These are phyloP conservation scores for Morinoia aosen DNA, from an alignment of 2,888 invertebrate species.

Conservation along the genomic window DNA sequence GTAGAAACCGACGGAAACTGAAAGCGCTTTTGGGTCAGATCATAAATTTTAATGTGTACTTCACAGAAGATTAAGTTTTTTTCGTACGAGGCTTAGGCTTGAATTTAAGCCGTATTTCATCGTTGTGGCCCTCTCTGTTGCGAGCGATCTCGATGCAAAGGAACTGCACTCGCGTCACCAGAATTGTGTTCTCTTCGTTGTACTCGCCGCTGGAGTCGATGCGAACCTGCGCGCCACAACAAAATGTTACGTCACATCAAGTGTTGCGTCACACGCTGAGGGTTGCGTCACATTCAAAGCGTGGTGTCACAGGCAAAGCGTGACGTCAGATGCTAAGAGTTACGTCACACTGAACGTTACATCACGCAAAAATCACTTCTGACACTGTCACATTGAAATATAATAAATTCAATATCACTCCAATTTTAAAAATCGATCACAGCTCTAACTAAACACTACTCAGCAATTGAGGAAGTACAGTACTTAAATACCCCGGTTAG, in stretches of 20 bases:
- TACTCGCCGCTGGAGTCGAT: slow-evolving; percentile 86
- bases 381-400: not conserved
- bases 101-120: slow-evolving; percentile 75
- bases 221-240: slow-evolving; percentile 75
- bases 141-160: slow-evolving; percentile 96
- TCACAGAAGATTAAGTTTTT: not conserved
- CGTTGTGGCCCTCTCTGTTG: slow-evolving; percentile 91
- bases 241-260: no score
- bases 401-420: not conserved
- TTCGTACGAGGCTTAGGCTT: slow-evolving; percentile 67
- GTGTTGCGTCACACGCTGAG: no score
- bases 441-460: not conserved
- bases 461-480: no score
- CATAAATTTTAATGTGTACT: not conserved
- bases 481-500: no score
- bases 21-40: not conserved
- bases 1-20: not conserved
- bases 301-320: no score
- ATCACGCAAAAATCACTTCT: not conserved
- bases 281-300: not conserved
- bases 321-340: no score
- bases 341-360: no score
- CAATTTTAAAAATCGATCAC: not conserved
- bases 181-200: slow-evolving; percentile 87
- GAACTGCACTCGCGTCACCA: slow-evolving; percentile 94